Evolutionary conservation across 2,888 invertebrate genomes (phyloP).

Genomic region (Brachylomia viminalis): DNA sequence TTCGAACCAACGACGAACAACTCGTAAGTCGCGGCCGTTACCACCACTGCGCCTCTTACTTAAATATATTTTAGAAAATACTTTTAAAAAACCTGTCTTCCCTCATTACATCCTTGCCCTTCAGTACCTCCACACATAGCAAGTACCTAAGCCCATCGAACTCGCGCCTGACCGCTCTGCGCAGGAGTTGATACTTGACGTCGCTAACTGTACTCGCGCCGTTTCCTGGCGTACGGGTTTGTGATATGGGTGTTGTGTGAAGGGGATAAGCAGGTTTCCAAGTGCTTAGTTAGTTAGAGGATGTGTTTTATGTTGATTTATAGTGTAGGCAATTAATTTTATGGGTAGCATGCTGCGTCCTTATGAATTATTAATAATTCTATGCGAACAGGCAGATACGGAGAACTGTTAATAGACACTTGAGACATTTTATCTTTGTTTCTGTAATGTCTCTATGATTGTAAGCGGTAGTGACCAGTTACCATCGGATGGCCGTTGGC

Average conservation of each 20-base stretch:
- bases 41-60: too few relatives aligned
- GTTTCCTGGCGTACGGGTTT: conserved; percentile 63
- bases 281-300: neutral
- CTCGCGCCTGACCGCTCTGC: conserved; percentile 34
- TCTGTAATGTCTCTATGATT: too few relatives aligned
- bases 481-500: too few relatives aligned
- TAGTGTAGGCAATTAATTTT: conserved; percentile 18
- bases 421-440: neutral
- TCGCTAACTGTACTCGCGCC: conserved; percentile 62
- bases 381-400: neutral
- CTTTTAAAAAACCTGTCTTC: too few relatives aligned
- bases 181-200: conserved; percentile 48
- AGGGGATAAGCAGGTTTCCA: conserved; percentile 34
- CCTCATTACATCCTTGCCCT: neutral
- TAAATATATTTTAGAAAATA: too few relatives aligned
- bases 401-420: neutral
- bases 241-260: conserved; percentile 43
- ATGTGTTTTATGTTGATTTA: conserved; percentile 45
- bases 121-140: neutral
- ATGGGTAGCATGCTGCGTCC: conserved; percentile 14
- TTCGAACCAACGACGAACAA: too few relatives aligned
- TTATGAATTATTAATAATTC: conserved; percentile 2
- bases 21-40: too few relatives aligned
- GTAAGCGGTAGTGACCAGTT: too few relatives aligned
- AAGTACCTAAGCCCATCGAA: conserved; percentile 36